Percentiles rank a stretch among this genome's conserved stretches.
These are phyloP conservation scores for Lithobates pipiens DNA, from an alignment of 2,797 vertebrate species.

Conservation along the genomic window DNA sequence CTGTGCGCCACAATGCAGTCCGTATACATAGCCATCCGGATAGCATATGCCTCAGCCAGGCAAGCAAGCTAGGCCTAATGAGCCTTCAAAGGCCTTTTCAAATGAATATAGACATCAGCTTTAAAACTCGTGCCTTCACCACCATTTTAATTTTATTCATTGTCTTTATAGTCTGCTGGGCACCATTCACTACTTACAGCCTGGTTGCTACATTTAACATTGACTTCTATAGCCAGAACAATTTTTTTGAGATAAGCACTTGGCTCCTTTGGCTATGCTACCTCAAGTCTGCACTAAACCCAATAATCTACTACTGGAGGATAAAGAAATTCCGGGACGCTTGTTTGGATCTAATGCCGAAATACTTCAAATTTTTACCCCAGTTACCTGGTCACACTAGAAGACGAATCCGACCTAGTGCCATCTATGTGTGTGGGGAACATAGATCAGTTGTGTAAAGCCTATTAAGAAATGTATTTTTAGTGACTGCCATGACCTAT, in stretches of 20 bases:
- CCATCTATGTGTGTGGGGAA: conserved; percentile 94
- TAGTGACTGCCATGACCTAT: conserved; percentile 62
- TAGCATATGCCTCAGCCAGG: conserved; percentile 93
- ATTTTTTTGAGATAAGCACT: conserved; percentile 95
- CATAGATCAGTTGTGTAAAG: conserved; percentile 88
- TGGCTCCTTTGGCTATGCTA: conserved; percentile 98
- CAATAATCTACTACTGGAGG: conserved; percentile 98
- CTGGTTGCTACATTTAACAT: conserved; percentile 90
- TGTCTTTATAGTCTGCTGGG: conserved; percentile 94
- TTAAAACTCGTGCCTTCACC: conserved; percentile 99
- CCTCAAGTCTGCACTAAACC: conserved; percentile 98
- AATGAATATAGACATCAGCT: conserved; percentile 98
- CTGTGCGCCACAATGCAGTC: conserved; percentile 92
- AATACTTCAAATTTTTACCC: conserved; percentile 94
- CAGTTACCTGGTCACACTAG: conserved; percentile 89
- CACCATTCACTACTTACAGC: conserved; percentile 92
- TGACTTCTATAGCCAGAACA: conserved; percentile 88
- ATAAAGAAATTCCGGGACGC: conserved; percentile 98
- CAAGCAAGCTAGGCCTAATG: conserved; percentile 94
- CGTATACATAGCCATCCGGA: conserved; percentile 94
- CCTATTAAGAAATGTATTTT: conserved; percentile 50
- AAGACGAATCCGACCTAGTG: conserved; percentile 91
- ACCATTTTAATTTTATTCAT: conserved; percentile 98
- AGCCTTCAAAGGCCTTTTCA: conserved; percentile 95
- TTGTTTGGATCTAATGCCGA: conserved; percentile 95